These are phyloP conservation scores for Rhabdophis nuchalis DNA, from an alignment of 2,797 vertebrate species.

Conservation along the genomic window DNA sequence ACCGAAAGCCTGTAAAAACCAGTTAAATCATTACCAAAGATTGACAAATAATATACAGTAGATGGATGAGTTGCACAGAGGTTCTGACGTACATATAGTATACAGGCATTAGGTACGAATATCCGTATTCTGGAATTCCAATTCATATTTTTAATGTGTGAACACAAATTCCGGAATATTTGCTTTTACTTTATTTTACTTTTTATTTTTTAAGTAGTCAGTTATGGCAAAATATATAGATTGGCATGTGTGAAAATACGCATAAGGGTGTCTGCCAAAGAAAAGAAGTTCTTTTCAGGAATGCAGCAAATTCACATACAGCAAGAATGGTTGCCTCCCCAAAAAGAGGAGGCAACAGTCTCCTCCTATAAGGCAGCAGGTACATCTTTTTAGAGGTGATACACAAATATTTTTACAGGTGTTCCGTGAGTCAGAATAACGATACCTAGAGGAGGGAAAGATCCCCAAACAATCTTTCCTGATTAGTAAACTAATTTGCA, in stretches of 20 bases:
- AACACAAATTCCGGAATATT: neutral
- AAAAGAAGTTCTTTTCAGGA: neutral
- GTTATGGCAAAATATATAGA: neutral
- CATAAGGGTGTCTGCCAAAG: neutral
- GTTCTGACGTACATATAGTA: neutral
- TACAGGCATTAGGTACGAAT: neutral
- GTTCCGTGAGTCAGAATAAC: neutral
- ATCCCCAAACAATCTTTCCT: neutral
- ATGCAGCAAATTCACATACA: slow-evolving; percentile 11
- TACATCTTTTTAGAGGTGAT: neutral
- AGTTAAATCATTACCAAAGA: slow-evolving; percentile 18
- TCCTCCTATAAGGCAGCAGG: neutral
- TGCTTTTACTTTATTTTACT: neutral
- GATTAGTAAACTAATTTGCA: neutral
- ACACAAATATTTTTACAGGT: neutral
- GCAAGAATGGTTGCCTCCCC: neutral
- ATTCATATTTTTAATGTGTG: neutral
- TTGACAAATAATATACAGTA: neutral
- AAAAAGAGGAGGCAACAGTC: neutral
- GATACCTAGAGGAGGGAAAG: neutral
- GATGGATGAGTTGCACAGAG: neutral
- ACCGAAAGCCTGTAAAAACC: neutral
- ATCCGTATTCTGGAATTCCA: neutral
- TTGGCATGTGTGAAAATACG: neutral
- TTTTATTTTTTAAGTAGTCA: neutral